Conservation (phyloP, 2,113 vertebrate species). For the Empidonax alnorum region DNA sequence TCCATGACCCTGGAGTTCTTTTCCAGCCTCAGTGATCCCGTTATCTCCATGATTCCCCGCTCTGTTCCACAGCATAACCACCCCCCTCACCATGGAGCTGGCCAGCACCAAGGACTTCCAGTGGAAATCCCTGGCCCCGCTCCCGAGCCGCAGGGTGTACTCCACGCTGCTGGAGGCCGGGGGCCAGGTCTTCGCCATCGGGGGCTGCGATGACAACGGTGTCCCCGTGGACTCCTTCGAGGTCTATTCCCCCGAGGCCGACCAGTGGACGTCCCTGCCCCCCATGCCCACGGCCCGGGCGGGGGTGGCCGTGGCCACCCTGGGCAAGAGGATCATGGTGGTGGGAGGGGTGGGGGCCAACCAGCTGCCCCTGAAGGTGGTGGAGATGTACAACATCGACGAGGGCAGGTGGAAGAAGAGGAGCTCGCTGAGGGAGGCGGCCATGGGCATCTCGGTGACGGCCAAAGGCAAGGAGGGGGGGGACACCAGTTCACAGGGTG, state of each 20-base stretch:
- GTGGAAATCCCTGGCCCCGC: conserved; percentile 90
- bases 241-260: conserved; percentile 90
- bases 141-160: conserved; percentile 90
- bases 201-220: conserved; percentile 90
- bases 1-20: accelerated
- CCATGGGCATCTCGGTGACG: conserved; percentile 92
- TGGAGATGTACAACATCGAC: conserved; percentile 93
- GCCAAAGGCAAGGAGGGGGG: conserved; percentile 85
- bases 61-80: neutral
- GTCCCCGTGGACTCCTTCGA: conserved; percentile 86
- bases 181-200: conserved; percentile 91
- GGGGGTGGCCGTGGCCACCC: conserved; percentile 84
- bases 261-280: conserved; percentile 88
- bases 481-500: neutral
- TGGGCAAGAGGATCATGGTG: conserved; percentile 94
- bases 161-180: conserved; percentile 87
- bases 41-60: neutral
- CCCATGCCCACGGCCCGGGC: conserved; percentile 91
- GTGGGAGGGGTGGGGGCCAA: conserved; percentile 90
- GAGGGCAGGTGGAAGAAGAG: conserved; percentile 96
- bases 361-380: conserved; percentile 89
- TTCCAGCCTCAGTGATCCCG: accelerated
- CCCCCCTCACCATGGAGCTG: conserved; percentile 79
- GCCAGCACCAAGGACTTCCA: conserved; percentile 88
- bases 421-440: conserved; percentile 86